Evolutionary conservation across 2,888 invertebrate genomes (phyloP).

Genomic region (Hoplodrina blanda): DNA sequence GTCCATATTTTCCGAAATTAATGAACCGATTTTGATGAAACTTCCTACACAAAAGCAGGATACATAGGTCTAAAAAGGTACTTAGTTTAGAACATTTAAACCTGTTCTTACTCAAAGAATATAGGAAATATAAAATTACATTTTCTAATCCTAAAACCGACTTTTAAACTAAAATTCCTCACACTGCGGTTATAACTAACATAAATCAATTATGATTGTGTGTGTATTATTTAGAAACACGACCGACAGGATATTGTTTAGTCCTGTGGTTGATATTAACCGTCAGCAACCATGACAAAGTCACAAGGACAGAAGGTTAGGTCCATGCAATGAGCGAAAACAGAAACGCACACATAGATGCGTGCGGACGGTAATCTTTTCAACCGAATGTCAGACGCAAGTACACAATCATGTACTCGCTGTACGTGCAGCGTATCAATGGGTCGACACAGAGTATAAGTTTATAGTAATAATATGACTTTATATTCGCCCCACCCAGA

Average conservation of each 20-base stretch:
- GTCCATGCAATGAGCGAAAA: not conserved
- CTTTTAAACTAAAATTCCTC: constrained; percentile 11
- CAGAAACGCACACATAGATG: no score
- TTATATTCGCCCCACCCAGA: no score
- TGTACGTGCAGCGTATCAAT: not conserved
- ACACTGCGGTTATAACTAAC: constrained; percentile 23
- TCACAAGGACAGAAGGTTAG: constrained; percentile 3
- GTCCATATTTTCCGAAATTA: no score
- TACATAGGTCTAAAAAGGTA: no score
- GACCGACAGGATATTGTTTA: constrained; percentile 53
- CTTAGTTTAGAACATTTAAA: no score
- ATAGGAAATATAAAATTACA: not conserved
- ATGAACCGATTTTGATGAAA: no score
- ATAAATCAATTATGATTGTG: constrained; percentile 56
- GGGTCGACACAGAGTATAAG: no score
- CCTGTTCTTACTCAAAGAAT: not conserved
- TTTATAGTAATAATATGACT: no score
- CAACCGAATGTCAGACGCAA: not conserved
- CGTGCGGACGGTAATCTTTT: no score
- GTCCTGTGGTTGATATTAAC: constrained; percentile 24
- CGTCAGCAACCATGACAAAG: constrained; percentile 24
- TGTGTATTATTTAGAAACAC: constrained; percentile 46
- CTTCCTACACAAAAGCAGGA: no score
- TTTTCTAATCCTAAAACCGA: constrained; percentile 13
- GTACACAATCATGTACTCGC: not conserved